phyloP scores from a whole-genome alignment of 2,113 vertebrate genomes.

The Pterophyllum scalare region DNA sequence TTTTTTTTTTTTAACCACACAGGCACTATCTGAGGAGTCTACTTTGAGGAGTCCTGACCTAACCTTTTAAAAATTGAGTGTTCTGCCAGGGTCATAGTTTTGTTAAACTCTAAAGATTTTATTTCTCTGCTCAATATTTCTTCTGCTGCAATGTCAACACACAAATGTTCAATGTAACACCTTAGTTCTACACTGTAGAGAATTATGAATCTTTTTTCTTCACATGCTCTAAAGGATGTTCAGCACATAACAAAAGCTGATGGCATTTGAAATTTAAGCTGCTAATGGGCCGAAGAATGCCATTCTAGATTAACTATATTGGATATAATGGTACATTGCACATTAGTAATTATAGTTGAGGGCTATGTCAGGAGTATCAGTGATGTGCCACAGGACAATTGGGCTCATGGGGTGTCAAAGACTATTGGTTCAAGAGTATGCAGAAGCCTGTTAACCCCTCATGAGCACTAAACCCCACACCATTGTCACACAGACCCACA shows the following conservation, averaged over 20 bases:
- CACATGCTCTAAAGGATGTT: neutral
- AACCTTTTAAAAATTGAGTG: neutral
- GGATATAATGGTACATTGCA: neutral
- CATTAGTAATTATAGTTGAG: constrained; percentile 4
- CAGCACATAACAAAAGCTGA: neutral
- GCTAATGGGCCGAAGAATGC: neutral
- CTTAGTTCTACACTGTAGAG: neutral
- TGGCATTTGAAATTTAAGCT: neutral
- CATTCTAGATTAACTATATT: neutral
- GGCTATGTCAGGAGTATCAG: constrained; percentile 8
- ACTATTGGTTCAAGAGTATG: neutral
- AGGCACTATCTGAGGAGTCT: neutral
- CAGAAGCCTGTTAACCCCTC: neutral
- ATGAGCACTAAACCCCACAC: neutral
- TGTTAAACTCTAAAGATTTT: neutral
- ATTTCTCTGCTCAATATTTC: neutral
- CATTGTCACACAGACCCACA: neutral
- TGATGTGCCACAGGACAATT: neutral
- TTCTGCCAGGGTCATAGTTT: neutral
- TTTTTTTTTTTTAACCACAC: neutral
- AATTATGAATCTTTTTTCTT: neutral
- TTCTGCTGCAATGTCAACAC: neutral
- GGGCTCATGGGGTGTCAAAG: neutral
- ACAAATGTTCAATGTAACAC: neutral
- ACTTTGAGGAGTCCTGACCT: neutral